Evolutionary conservation across 2,888 invertebrate species (phyloP).

Genomic region (Chloromyia formosa): DNA sequence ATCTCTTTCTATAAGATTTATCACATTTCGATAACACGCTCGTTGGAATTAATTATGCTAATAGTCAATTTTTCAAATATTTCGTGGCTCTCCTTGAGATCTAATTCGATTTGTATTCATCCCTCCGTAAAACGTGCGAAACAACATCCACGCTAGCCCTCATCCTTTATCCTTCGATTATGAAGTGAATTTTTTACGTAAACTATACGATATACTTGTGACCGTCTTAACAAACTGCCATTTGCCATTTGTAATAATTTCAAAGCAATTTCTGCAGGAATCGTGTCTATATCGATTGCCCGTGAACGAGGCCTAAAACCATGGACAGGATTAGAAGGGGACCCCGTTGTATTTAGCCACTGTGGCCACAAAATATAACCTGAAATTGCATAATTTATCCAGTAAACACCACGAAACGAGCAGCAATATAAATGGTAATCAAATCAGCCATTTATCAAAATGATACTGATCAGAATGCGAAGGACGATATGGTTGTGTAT

Average conservation of each 20-base stretch:
- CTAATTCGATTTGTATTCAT: slow-evolving; percentile 30
- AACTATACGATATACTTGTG: slow-evolving; percentile 12
- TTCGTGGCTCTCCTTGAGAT: neutral
- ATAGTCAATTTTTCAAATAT: slow-evolving; percentile 24
- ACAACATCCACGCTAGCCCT: neutral
- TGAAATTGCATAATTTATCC: slow-evolving; percentile 49
- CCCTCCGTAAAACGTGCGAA: neutral
- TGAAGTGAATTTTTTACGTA: slow-evolving; percentile 10
- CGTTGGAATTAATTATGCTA: slow-evolving; percentile 25
- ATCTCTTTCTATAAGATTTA: neutral
- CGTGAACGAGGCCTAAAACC: neutral
- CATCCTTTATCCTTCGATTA: slow-evolving; percentile 45
- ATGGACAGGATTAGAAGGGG: neutral
- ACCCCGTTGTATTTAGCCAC: slow-evolving; percentile 19
- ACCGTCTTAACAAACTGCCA: slow-evolving; percentile 42
- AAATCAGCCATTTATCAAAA: slow-evolving; percentile 50
- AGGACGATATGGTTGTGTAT: slow-evolving; percentile 4
- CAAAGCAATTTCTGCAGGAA: slow-evolving; percentile 32
- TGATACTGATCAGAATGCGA: slow-evolving; percentile 48
- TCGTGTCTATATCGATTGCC: slow-evolving; percentile 6
- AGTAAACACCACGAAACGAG: slow-evolving; percentile 48
- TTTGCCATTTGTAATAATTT: slow-evolving; percentile 49
- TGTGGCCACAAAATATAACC: slow-evolving; percentile 43
- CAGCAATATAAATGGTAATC: slow-evolving; percentile 48
- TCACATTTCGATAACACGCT: neutral